Conservation (phyloP, 2,113 vertebrate genomes). For the Natator depressus region DNA sequence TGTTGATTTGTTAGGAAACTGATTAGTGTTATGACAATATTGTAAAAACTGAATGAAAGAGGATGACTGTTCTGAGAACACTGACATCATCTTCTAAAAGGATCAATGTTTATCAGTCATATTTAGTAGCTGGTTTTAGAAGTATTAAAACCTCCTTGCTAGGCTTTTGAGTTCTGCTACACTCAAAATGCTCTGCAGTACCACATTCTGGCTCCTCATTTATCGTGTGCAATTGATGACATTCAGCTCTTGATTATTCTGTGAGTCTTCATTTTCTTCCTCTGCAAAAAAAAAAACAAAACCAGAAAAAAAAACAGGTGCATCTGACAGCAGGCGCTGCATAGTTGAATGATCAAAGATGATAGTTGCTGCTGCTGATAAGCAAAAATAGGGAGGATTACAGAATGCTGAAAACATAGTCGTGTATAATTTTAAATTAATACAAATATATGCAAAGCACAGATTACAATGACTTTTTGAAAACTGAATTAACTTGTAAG, state of each 20-base stretch:
- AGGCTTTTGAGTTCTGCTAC: background rate
- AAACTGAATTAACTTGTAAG: background rate
- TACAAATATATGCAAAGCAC: background rate
- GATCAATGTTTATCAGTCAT: background rate
- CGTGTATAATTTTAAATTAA: background rate
- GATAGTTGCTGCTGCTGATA: background rate
- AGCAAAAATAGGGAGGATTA: background rate
- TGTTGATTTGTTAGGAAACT: background rate
- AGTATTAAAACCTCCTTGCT: background rate
- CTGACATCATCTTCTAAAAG: background rate
- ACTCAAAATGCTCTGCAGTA: background rate
- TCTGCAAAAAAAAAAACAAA: background rate
- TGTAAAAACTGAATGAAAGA: background rate
- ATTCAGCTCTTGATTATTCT: conserved; percentile 19
- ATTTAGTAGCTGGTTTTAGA: background rate
- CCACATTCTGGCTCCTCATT: background rate
- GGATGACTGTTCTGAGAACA: background rate
- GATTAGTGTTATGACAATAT: background rate
- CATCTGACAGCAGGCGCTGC: background rate
- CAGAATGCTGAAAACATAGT: background rate
- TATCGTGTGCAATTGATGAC: background rate
- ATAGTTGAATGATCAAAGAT: background rate
- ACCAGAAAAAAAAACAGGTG: background rate
- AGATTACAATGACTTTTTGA: background rate
- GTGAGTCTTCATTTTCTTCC: background rate